phyloP scores from a whole-genome alignment of 1,140 invertebrate genomes.

The Marisa cornuarietis region DNA sequence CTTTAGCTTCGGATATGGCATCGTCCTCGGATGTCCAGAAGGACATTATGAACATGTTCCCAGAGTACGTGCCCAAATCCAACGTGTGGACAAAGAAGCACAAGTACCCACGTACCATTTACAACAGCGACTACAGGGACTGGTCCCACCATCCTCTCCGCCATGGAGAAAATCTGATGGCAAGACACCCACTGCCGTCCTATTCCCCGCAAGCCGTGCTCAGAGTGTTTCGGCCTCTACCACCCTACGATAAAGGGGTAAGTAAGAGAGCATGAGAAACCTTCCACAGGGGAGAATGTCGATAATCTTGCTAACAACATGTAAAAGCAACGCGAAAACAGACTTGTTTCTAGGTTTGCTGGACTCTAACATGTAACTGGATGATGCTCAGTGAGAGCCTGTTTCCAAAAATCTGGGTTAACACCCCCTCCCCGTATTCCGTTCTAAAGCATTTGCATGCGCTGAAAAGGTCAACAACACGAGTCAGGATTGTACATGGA shows the following conservation, averaged over 20 bases:
- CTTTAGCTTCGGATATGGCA: neutral
- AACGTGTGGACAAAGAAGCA: neutral
- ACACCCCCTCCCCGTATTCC: too few species aligned
- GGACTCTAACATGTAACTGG: too few species aligned
- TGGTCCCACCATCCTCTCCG: neutral
- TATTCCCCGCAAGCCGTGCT: neutral
- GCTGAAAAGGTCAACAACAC: too few species aligned
- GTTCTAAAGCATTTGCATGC: too few species aligned
- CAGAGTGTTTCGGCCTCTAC: neutral
- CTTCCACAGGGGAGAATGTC: too few species aligned
- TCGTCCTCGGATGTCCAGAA: neutral
- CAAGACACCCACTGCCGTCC: neutral
- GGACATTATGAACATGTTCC: neutral
- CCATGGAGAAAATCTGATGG: neutral
- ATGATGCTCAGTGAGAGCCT: too few species aligned
- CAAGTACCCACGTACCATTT: neutral
- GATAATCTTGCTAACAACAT: too few species aligned
- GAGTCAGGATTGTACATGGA: too few species aligned
- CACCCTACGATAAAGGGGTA: neutral
- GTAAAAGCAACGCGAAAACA: too few species aligned
- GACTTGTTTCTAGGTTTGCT: too few species aligned
- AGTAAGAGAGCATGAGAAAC: neutral
- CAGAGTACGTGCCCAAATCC: neutral
- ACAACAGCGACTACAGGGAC: neutral
- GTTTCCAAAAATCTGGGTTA: too few species aligned